Percentiles rank a stretch among this genome's conserved stretches.
These are phyloP conservation scores for Epinephelus coioides DNA, from an alignment of 2,797 vertebrate species.

Conservation along the genomic window DNA sequence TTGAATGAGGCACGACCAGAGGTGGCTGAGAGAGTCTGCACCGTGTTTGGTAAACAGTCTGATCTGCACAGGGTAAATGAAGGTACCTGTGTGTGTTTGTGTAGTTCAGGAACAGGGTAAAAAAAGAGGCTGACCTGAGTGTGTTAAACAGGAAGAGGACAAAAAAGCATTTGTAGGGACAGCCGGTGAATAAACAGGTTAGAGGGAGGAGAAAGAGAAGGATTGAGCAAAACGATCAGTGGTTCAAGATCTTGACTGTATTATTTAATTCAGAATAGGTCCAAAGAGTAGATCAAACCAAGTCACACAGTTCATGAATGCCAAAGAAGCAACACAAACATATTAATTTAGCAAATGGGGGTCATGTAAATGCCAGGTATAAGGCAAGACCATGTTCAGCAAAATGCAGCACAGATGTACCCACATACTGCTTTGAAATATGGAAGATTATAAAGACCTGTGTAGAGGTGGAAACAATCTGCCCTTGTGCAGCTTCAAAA, in stretches of 20 bases:
- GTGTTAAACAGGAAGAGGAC: too few relatives aligned
- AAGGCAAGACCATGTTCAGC: background rate
- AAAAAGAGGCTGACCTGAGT: background rate
- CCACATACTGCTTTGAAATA: background rate
- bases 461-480: background rate
- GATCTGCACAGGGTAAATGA: slow-evolving; percentile 45
- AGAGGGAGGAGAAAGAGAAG: background rate
- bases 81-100: background rate
- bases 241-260: background rate
- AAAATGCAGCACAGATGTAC: background rate
- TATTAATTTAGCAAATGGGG: background rate
- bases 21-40: slow-evolving; percentile 27
- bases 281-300: background rate
- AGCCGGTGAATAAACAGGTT: slow-evolving; percentile 8
- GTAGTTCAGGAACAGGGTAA: slow-evolving; percentile 1
- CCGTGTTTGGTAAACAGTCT: slow-evolving; percentile 60
- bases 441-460: background rate
- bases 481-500: too few relatives aligned
- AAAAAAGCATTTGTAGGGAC: background rate
- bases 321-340: background rate
- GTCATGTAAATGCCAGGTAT: slow-evolving; percentile 2
- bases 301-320: background rate
- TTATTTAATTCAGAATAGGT: slow-evolving; percentile 1
- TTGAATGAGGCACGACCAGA: slow-evolving; percentile 4
- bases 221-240: background rate